Percentiles rank a stretch among this genome's conserved stretches.
Evolutionary conservation across 1,140 invertebrate species (phyloP).

Genomic region (Bombus haemorrhoidalis): DNA sequence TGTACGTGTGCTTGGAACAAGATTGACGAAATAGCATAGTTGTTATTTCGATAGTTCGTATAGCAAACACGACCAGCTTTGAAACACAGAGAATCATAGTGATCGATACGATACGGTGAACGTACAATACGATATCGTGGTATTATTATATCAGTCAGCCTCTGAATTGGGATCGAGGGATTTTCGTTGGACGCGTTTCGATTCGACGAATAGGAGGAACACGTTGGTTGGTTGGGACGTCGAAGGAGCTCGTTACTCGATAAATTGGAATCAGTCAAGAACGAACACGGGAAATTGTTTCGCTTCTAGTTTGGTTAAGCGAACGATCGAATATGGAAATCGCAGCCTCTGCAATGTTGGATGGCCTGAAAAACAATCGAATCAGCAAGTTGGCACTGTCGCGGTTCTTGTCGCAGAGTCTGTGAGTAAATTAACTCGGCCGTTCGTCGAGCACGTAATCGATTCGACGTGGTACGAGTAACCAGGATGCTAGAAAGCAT

Average conservation of each 20-base stretch:
- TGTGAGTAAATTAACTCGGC: constrained; percentile 84
- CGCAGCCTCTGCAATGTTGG: constrained; percentile 86
- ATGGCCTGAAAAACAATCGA: constrained; percentile 88
- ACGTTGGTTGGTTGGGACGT: background rate
- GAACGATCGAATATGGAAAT: constrained; percentile 77
- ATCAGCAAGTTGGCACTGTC: constrained; percentile 88
- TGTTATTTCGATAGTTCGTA: too few relatives aligned
- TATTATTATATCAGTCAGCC: background rate
- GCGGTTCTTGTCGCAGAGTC: constrained; percentile 88
- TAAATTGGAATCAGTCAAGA: constrained; percentile 1
- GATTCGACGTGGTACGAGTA: constrained; percentile 50
- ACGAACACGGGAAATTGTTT: constrained; percentile 8
- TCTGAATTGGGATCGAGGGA: background rate
- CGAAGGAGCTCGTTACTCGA: background rate
- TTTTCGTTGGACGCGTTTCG: background rate
- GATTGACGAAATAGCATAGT: background rate
- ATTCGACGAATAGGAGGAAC: background rate
- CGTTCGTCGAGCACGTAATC: constrained; percentile 58
- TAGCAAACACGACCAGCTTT: background rate
- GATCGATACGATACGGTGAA: background rate
- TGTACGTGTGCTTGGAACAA: too few relatives aligned
- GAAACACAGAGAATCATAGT: background rate
- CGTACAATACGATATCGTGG: background rate
- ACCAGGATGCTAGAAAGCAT: constrained; percentile 43
- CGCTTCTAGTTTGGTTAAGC: constrained; percentile 18